phyloP scores from a whole-genome alignment of 30 jellyfish, hydroid and myxozoan species.

The Haliclystus octoradiatus region DNA sequence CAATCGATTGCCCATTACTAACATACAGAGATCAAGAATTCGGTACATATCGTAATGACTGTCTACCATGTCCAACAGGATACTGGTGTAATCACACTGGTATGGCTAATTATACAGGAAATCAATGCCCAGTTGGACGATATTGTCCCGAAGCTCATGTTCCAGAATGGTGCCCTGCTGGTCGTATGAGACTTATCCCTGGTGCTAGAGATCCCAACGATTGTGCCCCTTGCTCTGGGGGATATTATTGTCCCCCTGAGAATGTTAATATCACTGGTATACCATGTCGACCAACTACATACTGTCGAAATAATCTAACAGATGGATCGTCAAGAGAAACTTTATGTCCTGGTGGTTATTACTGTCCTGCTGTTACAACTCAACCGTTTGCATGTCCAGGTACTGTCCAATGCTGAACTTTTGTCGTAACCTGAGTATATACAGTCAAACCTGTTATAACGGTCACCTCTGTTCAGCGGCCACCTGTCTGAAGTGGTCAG shows the following conservation, averaged over 20 bases:
- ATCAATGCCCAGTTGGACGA: conserved; percentile 81
- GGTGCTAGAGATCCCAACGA: conserved; percentile 59
- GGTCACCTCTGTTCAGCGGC: no score
- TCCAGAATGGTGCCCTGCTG: conserved; percentile 97
- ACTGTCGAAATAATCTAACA: conserved; percentile 32
- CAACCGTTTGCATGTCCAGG: conserved; percentile 76
- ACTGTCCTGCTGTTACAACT: conserved; percentile 85
- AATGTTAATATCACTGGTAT: conserved; percentile 70
- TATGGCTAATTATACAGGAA: conserved; percentile 48
- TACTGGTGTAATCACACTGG: conserved; percentile 82
- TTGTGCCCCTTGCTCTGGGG: conserved; percentile 72
- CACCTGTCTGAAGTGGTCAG: no score
- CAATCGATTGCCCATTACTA: conserved; percentile 64
- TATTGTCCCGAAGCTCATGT: conserved; percentile 79
- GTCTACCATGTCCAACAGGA: conserved; percentile 89
- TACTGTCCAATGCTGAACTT: no score
- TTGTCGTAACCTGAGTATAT: background rate
- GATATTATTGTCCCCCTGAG: conserved; percentile 85
- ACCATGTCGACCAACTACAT: conserved; percentile 72
- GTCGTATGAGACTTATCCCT: conserved; percentile 67
- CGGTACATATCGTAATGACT: conserved; percentile 62
- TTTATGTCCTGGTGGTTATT: conserved; percentile 82
- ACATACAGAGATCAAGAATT: conserved; percentile 63
- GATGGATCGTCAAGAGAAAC: conserved; percentile 71
- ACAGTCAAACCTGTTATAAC: no score